A percentile compares a stretch with the other conserved stretches of the same genome.
These are phyloP conservation scores for Pygmarrhopalites habei DNA, from an alignment of 1,140 invertebrate species.

Conservation along the genomic window DNA sequence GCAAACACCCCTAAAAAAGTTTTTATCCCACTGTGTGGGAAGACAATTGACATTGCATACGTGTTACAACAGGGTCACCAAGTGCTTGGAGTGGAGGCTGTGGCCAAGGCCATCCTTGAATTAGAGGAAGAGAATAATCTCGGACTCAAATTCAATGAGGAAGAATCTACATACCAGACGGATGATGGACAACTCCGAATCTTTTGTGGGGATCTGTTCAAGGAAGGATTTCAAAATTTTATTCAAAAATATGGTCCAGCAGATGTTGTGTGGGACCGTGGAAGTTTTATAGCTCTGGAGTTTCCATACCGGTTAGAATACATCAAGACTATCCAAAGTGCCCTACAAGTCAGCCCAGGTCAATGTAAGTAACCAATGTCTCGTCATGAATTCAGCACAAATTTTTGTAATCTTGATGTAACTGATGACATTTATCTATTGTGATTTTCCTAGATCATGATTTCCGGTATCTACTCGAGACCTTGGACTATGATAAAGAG, in stretches of 20 bases:
- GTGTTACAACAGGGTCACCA: constrained; percentile 16
- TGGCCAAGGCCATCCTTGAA: constrained; percentile 22
- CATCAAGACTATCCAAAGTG: constrained; percentile 11
- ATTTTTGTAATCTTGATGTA: background rate
- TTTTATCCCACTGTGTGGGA: constrained; percentile 34
- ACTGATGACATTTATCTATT: background rate
- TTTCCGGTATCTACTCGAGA: constrained; percentile 32
- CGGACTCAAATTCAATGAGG: constrained; percentile 23
- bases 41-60: constrained; percentile 24
- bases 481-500: constrained; percentile 25
- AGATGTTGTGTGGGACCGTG: constrained; percentile 36
- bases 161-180: constrained; percentile 16
- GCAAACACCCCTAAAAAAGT: constrained; percentile 19
- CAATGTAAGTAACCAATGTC: background rate
- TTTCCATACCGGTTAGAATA: constrained; percentile 15
- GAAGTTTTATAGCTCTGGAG: constrained; percentile 28
- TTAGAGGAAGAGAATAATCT: constrained; percentile 19
- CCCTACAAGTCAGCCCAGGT: background rate
- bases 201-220: constrained; percentile 28
- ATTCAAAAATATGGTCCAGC: constrained; percentile 37
- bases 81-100: constrained; percentile 33
- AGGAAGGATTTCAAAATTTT: constrained; percentile 10
- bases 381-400: background rate
- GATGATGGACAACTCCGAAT: constrained; percentile 20
- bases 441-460: constrained; percentile 13